Evolutionary conservation across 2,888 invertebrate species (phyloP), one percentile per base, ranked within the genome.

Genomic region (Eupithecia subumbrata): DNA sequence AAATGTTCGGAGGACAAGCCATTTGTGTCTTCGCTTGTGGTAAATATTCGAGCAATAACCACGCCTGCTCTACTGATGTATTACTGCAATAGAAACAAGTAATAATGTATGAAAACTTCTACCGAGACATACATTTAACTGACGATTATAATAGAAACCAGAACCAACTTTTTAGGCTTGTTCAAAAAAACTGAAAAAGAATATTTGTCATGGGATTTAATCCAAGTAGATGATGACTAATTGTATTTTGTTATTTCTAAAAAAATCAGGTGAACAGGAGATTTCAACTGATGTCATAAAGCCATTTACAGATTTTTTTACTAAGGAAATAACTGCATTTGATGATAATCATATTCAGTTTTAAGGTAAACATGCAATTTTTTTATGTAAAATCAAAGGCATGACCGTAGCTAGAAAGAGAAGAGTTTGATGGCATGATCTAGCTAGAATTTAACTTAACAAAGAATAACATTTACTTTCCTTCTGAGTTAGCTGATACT

Each of bases 361-460:
- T 60, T 14, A 60, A 60, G 60, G 60, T 60, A 60, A 60, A 25
- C 14, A 14, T 25, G 43, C 30, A 45, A 71, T 11, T 45, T 45
- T 37, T 60, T 56, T 11, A 52, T 52, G 68, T 14, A 56, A n/a
- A 45, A 71, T 69, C 63, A 48, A 81, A 86, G 86, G 87, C 89
- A 89, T 78, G 78, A 71, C 72, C 73, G 83, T 84, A 84, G 85
- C 80, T 85, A 83, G 83, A 80, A 81, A 78, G 80, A 83, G 74
- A 83, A 74, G n/a, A 78, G 79, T 82, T 79, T 81, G 78, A 77
- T 81, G 82, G 88, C 88, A 88, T 90, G 88, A 79, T 80, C 43
- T 68, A 37, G 66, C 78, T 81, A 82, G 82, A 82, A 82, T 82
- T 82, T 74, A 78, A 78, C 74, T 73, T 25, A 66, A 76, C 37